Conservation (phyloP, 1,140 invertebrate genomes). For the Lanistes nyassanus region DNA sequence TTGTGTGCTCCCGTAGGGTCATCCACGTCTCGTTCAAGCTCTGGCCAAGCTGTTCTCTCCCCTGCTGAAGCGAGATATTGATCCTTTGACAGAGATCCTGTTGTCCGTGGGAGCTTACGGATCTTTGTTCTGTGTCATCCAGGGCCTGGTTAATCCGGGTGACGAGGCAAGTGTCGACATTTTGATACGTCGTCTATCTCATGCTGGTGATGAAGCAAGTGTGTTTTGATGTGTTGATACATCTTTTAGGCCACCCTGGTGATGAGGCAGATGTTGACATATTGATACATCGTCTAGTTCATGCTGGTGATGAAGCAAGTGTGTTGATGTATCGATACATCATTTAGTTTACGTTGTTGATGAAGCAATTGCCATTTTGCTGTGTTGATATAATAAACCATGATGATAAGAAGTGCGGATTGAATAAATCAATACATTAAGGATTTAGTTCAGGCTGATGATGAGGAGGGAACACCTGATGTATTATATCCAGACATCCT, state of each 20-base stretch:
- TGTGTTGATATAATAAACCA: too few species aligned
- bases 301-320: too few species aligned
- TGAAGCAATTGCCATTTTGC: too few species aligned
- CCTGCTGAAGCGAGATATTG: slow-evolving; percentile 78
- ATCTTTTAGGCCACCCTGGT: slow-evolving; percentile 83
- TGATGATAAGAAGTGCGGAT: too few species aligned
- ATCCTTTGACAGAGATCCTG: slow-evolving; percentile 86
- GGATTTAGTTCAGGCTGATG: not conserved
- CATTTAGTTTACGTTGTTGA: slow-evolving; percentile 83
- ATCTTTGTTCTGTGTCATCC: slow-evolving; percentile 77
- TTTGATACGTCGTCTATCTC: too few species aligned
- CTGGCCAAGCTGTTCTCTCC: slow-evolving; percentile 87
- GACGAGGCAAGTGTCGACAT: slow-evolving; percentile 83
- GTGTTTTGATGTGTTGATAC: not conserved
- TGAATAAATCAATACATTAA: not conserved
- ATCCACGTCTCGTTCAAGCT: slow-evolving; percentile 87
- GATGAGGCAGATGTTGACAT: slow-evolving; percentile 83
- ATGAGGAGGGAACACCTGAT: too few species aligned
- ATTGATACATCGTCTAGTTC: too few species aligned
- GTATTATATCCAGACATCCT: too few species aligned
- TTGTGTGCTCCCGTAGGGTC: slow-evolving; percentile 77
- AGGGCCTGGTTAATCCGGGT: slow-evolving; percentile 85
- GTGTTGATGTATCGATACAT: not conserved
- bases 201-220: too few species aligned
- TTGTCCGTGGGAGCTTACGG: slow-evolving; percentile 94